phyloP scores from a whole-genome alignment of 2,113 vertebrate genomes.

The Motacilla alba region DNA sequence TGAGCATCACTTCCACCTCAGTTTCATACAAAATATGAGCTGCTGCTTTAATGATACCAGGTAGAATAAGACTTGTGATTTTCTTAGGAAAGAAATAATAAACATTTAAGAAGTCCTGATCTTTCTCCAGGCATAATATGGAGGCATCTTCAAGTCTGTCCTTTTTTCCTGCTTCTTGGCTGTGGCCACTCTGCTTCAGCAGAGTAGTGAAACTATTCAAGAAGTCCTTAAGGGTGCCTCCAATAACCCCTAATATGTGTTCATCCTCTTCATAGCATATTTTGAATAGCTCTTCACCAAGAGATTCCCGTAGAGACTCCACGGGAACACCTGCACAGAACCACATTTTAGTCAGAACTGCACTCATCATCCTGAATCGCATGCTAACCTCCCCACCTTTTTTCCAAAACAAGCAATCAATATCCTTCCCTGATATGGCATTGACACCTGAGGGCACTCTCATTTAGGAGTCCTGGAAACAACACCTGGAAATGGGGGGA shows the following conservation, averaged over 20 bases:
- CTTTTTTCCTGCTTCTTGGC: conserved; percentile 71
- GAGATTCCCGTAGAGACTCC: conserved; percentile 79
- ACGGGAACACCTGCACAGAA: conserved; percentile 77
- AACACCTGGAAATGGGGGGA: neutral
- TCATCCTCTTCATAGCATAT: conserved; percentile 95
- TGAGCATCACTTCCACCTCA: conserved; percentile 84
- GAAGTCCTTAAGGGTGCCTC: conserved; percentile 95
- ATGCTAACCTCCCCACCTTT: neutral
- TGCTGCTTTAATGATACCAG: conserved; percentile 92
- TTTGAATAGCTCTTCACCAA: conserved; percentile 92
- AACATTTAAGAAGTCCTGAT: conserved; percentile 87
- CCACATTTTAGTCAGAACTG: neutral
- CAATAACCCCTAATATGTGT: conserved; percentile 90
- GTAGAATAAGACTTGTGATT: conserved; percentile 87
- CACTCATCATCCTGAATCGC: neutral
- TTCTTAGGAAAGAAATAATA: conserved; percentile 92
- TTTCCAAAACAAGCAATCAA: neutral
- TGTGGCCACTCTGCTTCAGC: conserved; percentile 85
- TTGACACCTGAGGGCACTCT: neutral
- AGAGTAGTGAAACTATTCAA: conserved; percentile 96
- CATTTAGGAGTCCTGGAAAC: neutral
- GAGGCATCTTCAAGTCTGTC: conserved; percentile 84
- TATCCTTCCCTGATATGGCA: neutral
- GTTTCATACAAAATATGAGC: conserved; percentile 86
- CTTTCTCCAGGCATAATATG: conserved; percentile 94